Evolutionary conservation across 2,888 invertebrate genomes (phyloP), one percentile per base, ranked within the genome.

Genomic region (Drosophila barbarae): DNA sequence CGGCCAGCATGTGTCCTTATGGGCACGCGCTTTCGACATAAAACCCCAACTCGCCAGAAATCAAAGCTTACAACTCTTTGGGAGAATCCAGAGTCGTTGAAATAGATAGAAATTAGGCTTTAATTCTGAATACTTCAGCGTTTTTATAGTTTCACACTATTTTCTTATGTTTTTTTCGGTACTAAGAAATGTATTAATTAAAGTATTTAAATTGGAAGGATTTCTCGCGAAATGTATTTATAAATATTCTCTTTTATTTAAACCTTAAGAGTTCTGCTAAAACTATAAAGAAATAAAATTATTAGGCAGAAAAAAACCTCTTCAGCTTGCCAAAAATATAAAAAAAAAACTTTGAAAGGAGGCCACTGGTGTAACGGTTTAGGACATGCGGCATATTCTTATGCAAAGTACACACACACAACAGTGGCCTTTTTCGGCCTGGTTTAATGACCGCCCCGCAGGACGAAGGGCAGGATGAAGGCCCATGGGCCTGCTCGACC

Each of bases 11-110:
- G 72, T 72, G 59, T 67, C 56, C 59, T 67, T 64, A 56, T 55
- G 49, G 42, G 58, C 81, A 81, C 84, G 78, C 84, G 79, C 73
- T 63, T 58, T 46, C n/a, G 67, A 71, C 84, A 80, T 80, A 73
- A 80, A 80, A 83, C 57, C 65, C 50, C n/a, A 12, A 32, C 60
- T 18, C 4, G 18, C 18, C 30, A 15, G 57, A 53, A 78, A 80
- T 81, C 84, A 71, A 65, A 76, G 75, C 71, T 21, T 13, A 56
- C 61, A 68, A 72, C 73, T 71, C 69, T 74, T 63, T 69, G 13
- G 13, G 15, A 26, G 51, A 39, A 26, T 49, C n/a, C 28, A 52
- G 26, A 10, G 50, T 39, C 10, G n/a, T 12, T 28, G 4, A 13
- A 13, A 13, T 32, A 5, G 32, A 13, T 21, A 9, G 13, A 21